Base-by-base conservation (phyloP, 2,797 vertebrate species). In the Anniella stebbinsi region DNA sequence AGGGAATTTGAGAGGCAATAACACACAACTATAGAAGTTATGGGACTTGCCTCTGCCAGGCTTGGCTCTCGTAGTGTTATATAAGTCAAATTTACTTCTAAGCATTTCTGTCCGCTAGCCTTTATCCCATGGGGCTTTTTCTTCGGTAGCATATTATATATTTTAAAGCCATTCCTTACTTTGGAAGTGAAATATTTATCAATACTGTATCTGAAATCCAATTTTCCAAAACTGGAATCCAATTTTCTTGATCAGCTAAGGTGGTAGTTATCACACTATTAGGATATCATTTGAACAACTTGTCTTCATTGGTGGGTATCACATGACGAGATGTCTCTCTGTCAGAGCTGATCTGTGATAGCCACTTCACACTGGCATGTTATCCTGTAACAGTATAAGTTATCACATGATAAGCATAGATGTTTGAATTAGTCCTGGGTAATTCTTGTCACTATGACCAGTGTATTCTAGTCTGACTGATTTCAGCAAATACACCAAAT, bases 401-500 rank as follows among this genome's bases (percentile, higher is more conserved):
- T 87, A 51, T 87, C 45, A 54, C 45, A 80, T 45, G 13, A 57
- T 57, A 25, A 72, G 77, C 87, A 80, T 25, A 87, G 23, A 36
- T 51, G 57, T 87, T 51, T 80, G 41, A 48, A n/a, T 80, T 69
- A 67, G 15, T 17, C 10, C 12, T 38, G 33, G 33, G 77, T 57
- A 57, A 18, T 41, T 72, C 18, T 70, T 77, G 38, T 76, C 45
- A 86, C 36, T 28, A 45, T 80, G 45, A 21, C 63, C 21, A 38
- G 17, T 48, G 30, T 77, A 51, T 78, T 78, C 75, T 89, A 81
- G 12, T n/a, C 75, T 45, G 18, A 1, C 38, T 21, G 0, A 1
- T 92, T 73, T 63, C 54, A 28, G 1, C 91, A 69, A 1, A 93
- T 70, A 72, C 87, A 0, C 84, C 90, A 90, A 89, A 48, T 2